Evolutionary conservation across 2,113 vertebrate species (phyloP), one percentile per base, ranked within the genome.

Genomic region (Polyodon spathula): DNA sequence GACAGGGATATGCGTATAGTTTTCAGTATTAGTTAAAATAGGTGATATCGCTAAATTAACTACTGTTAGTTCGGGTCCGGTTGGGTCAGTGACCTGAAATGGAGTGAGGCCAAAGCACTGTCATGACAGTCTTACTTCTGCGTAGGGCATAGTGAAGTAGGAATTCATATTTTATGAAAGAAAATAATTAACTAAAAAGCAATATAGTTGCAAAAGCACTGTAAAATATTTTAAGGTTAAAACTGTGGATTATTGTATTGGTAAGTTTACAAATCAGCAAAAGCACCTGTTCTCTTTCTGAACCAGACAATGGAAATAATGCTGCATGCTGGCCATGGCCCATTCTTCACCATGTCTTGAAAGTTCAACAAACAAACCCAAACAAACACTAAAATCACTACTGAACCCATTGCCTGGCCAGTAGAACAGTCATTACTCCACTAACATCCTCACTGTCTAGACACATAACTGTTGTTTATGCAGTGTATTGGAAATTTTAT

Each of bases 121-220:
- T 91, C 86, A 83, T 86, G 83, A 85, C 84, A 79, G 87, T 88
- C 89, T 87, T 87, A 90, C 87, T 88, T 91, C 86, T 89, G 88
- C 87, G 85, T 87, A 89, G 88, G 88, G 84, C 82, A 88, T 88
- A 88, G 86, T 61, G 60, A 66, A 66, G 67, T 65, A 65, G 59
- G 67, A 62, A 57, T 39, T 59, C 61, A 50, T 59, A 63, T 63
- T 68, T 64, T 68, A 59, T 58, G 57, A 60, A 44, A 44, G 12
- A 14, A 46, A 46, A 59, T 54, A 65, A 65, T 39, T 52, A 65
- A 90, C 87, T 85, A 88, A 89, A 90, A 91, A 91, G 89, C 89
- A 91, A 91, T 91, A 91, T 91, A 91, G 89, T 91, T 91, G 89
- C 88, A 89, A 89, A 91, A 91, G 89, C 88, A 91, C 89, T 91